Evolutionary conservation across 2,888 invertebrate species (phyloP).

Genomic region (Drosophila nigricruria): DNA sequence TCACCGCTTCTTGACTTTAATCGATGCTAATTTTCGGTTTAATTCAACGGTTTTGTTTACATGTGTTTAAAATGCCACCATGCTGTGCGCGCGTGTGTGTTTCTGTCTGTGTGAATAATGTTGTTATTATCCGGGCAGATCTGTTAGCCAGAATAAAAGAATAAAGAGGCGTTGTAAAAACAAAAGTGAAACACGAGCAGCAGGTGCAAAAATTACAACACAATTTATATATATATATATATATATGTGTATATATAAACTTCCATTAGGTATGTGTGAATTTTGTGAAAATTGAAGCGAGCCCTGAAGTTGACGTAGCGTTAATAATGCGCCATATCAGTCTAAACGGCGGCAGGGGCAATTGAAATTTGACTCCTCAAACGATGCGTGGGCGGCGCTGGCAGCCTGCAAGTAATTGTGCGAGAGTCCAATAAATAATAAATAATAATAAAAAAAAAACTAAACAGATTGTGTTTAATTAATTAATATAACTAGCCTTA

Average conservation of each 20-base stretch:
- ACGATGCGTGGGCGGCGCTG: not conserved
- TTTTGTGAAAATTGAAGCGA: slow-evolving; percentile 66
- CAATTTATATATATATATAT: too few relatives aligned
- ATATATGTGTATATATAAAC: slow-evolving; percentile 8
- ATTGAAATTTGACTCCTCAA: slow-evolving; percentile 1
- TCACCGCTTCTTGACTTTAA: slow-evolving; percentile 74
- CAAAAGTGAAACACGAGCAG: slow-evolving; percentile 55
- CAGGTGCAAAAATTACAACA: slow-evolving; percentile 61
- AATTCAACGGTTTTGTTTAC: slow-evolving; percentile 81
- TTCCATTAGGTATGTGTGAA: slow-evolving; percentile 33
- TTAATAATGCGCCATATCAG: slow-evolving; percentile 75
- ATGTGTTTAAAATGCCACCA: slow-evolving; percentile 71
- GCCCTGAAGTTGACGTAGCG: slow-evolving; percentile 57
- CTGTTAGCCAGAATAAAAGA: slow-evolving; percentile 35
- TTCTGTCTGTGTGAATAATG: slow-evolving; percentile 75
- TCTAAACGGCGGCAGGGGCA: slow-evolving; percentile 12
- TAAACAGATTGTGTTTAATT: not conserved
- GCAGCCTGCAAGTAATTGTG: slow-evolving; percentile 1
- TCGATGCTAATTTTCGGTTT: slow-evolving; percentile 80
- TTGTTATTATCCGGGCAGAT: slow-evolving; percentile 72
- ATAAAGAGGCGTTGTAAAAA: slow-evolving; percentile 24
- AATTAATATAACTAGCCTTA: too few relatives aligned
- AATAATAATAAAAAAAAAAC: not conserved
- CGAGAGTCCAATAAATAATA: not conserved
- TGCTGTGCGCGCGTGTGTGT: slow-evolving; percentile 19